A percentile compares a stretch with the other conserved stretches of the same genome.
These are phyloP conservation scores for Chironomus tentans DNA, from an alignment of 2,888 invertebrate genomes.

Conservation along the genomic window DNA sequence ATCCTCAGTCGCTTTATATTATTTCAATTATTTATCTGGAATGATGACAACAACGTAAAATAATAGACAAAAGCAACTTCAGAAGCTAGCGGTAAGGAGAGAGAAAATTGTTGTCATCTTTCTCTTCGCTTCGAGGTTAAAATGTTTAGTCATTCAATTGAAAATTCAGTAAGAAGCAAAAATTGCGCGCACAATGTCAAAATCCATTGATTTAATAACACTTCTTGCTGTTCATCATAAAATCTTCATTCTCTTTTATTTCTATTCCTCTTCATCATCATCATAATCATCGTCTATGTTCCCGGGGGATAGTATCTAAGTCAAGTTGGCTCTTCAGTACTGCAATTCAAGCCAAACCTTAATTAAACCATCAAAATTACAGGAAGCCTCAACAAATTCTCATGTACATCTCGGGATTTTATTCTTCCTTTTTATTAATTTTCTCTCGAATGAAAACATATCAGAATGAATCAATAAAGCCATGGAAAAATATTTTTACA, in stretches of 20 bases:
- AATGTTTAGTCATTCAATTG: conserved; percentile 8
- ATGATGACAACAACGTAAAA: too few species aligned
- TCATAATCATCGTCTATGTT: too few species aligned
- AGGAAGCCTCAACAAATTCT: too few species aligned
- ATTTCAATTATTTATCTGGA: neutral
- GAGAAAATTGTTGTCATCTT: neutral
- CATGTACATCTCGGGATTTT: too few species aligned
- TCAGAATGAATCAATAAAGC: neutral
- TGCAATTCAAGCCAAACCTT: too few species aligned
- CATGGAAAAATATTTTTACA: neutral
- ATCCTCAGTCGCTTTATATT: neutral
- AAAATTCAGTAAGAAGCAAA: neutral
- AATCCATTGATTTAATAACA: conserved; percentile 1
- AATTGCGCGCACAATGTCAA: neutral
- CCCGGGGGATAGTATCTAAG: too few species aligned
- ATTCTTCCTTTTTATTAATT: neutral
- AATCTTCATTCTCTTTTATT: neutral
- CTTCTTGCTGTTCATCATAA: neutral
- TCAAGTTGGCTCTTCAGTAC: too few species aligned
- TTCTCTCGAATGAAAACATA: neutral
- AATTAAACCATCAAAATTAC: too few species aligned
- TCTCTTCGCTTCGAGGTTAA: neutral
- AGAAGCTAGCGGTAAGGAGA: too few species aligned
- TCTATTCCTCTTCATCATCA: too few species aligned
- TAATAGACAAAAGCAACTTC: too few species aligned